These are phyloP conservation scores for Proisotoma minuta DNA, from an alignment of 2,888 invertebrate genomes.

Conservation along the genomic window DNA sequence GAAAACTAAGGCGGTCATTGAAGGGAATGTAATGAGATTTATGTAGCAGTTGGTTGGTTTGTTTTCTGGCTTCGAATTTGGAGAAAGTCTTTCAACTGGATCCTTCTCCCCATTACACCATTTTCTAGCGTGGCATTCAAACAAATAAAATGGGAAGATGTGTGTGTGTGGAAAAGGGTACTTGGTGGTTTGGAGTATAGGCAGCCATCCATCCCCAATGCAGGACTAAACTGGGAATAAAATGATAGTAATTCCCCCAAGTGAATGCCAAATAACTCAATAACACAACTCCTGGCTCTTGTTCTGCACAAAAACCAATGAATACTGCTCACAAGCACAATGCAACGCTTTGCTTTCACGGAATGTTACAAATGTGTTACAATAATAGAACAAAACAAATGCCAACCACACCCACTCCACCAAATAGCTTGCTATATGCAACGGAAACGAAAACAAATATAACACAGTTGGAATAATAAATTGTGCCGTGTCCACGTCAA, in stretches of 20 bases:
- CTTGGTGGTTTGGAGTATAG: neutral
- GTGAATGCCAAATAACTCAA: constrained; percentile 5
- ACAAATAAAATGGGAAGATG: too few relatives aligned
- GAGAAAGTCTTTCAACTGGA: neutral
- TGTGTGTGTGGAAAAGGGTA: too few relatives aligned
- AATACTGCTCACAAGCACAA: too few relatives aligned
- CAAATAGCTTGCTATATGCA: neutral
- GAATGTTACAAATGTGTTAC: too few relatives aligned
- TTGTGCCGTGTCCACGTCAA: too few relatives aligned
- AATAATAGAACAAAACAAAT: neutral
- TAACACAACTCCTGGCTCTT: too few relatives aligned
- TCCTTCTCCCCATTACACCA: too few relatives aligned
- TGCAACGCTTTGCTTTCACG: too few relatives aligned
- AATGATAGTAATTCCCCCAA: neutral
- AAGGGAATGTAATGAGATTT: constrained; percentile 11
- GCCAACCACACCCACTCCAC: neutral
- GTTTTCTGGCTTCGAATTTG: too few relatives aligned
- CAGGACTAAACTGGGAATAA: neutral
- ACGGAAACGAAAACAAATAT: neutral
- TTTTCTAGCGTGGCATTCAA: neutral
- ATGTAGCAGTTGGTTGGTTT: constrained; percentile 1
- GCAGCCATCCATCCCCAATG: neutral
- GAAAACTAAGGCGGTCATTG: neutral
- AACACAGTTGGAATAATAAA: neutral
- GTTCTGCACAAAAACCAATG: too few relatives aligned